phyloP scores from a whole-genome alignment of 1,140 invertebrate species.

The Drosophila paulistorum region DNA sequence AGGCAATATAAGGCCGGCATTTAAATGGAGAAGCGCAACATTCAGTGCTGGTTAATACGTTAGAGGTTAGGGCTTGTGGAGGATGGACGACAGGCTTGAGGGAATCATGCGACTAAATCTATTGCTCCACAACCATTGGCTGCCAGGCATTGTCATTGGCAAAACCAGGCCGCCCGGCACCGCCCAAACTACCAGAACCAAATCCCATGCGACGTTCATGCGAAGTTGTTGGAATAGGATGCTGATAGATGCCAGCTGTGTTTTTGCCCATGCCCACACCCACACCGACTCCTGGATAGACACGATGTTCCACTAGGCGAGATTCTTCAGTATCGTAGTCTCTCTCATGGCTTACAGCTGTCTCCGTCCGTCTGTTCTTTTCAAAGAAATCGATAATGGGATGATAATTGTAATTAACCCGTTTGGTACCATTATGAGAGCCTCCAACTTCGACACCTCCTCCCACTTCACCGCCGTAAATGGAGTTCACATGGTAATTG shows the following conservation, averaged over 20 bases:
- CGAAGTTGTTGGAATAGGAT: slow-evolving; percentile 46
- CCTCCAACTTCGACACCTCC: slow-evolving; percentile 25
- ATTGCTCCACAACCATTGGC: slow-evolving; percentile 68
- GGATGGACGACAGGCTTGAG: neutral
- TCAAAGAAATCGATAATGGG: slow-evolving; percentile 93
- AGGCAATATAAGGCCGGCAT: slow-evolving; percentile 31
- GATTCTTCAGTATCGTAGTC: slow-evolving; percentile 51
- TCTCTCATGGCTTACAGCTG: slow-evolving; percentile 11
- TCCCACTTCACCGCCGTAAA: slow-evolving; percentile 35
- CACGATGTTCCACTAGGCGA: slow-evolving; percentile 50
- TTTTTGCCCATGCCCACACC: slow-evolving; percentile 32
- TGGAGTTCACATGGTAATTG: slow-evolving; percentile 64
- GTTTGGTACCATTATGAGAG: slow-evolving; percentile 71
- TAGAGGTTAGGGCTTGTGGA: slow-evolving; percentile 23
- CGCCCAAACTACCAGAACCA: slow-evolving; percentile 51
- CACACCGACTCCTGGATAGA: slow-evolving; percentile 31
- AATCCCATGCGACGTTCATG: slow-evolving; percentile 74
- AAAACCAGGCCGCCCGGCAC: slow-evolving; percentile 39
- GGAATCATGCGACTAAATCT: slow-evolving; percentile 59
- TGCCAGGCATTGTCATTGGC: slow-evolving; percentile 73
- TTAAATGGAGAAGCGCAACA: slow-evolving; percentile 10
- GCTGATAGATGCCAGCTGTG: slow-evolving; percentile 44
- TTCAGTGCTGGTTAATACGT: slow-evolving; percentile 59
- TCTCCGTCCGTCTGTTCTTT: slow-evolving; percentile 54
- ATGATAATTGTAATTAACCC: slow-evolving; percentile 93